Conservation (phyloP, 35 echinoderm and acorn worm species). For the Ptychodera flava region DNA sequence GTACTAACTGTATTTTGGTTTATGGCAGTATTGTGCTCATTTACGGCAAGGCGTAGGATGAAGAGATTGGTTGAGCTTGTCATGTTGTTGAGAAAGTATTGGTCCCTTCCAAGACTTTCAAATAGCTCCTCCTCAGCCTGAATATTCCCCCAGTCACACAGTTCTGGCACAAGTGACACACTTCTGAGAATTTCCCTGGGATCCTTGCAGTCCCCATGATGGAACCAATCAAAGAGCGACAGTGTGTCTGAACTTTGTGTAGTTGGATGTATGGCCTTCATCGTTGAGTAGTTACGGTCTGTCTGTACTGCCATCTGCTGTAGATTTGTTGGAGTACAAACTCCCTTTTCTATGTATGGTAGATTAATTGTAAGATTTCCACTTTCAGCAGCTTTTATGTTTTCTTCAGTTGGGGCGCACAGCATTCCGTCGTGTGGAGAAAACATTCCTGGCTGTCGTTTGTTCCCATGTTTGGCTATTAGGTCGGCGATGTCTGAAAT, state of each 20-base stretch:
- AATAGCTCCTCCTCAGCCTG: not conserved
- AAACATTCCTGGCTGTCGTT: constrained; percentile 18
- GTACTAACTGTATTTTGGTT: not conserved
- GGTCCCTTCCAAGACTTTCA: not conserved
- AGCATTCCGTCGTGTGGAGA: not conserved
- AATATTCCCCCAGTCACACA: not conserved
- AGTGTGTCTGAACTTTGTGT: not conserved
- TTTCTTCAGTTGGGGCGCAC: not conserved
- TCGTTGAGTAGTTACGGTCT: not conserved
- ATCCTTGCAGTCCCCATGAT: not conserved
- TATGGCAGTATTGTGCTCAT: not conserved
- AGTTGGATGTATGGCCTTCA: not conserved
- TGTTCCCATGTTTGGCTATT: constrained; percentile 12
- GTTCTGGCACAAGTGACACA: not conserved
- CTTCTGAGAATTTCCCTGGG: not conserved
- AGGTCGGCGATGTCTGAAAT: constrained; percentile 12
- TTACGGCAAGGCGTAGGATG: not conserved
- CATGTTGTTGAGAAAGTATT: not conserved
- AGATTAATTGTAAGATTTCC: not conserved
- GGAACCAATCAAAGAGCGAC: not conserved
- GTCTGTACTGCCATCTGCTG: not conserved
- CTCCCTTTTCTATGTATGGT: not conserved
- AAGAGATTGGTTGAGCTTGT: not conserved
- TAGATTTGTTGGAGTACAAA: not conserved
- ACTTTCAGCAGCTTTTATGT: not conserved